Evolutionary conservation across 1,140 invertebrate genomes (phyloP).

Genomic region (Mycetomoellerius zeteki): DNA sequence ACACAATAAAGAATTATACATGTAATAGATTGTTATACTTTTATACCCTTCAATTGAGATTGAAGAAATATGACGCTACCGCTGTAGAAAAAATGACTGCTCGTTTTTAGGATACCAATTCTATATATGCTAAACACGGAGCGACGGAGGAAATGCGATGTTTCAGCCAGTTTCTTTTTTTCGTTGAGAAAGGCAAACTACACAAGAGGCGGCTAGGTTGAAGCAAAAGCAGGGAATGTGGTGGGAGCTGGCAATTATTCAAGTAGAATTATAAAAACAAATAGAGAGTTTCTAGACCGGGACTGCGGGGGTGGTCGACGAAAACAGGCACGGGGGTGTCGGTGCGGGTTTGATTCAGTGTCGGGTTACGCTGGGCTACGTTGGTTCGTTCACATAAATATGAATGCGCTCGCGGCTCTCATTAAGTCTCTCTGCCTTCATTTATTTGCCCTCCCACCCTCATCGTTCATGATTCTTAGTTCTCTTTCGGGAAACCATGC

Average conservation of each 20-base stretch:
- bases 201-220: constrained; percentile 29
- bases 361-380: constrained; percentile 68
- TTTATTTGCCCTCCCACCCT: constrained; percentile 71
- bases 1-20: background rate
- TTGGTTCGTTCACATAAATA: constrained; percentile 82
- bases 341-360: constrained; percentile 78
- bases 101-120: constrained; percentile 44
- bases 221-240: constrained; percentile 4
- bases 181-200: constrained; percentile 1
- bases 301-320: constrained; percentile 59
- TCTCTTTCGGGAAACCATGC: constrained; percentile 24
- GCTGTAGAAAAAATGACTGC: background rate
- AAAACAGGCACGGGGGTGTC: constrained; percentile 65
- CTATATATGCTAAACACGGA: background rate
- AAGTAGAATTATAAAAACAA: constrained; percentile 83
- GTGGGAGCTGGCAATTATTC: constrained; percentile 79
- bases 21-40: background rate
- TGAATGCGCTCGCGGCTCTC: constrained; percentile 83
- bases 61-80: background rate
- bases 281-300: constrained; percentile 75
- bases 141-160: constrained; percentile 13
- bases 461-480: constrained; percentile 65
- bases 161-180: constrained; percentile 52
- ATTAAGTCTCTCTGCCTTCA: constrained; percentile 81
- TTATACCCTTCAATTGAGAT: background rate